Conservation (phyloP, 2,797 vertebrate genomes). For the Coregonus sp. region DNA sequence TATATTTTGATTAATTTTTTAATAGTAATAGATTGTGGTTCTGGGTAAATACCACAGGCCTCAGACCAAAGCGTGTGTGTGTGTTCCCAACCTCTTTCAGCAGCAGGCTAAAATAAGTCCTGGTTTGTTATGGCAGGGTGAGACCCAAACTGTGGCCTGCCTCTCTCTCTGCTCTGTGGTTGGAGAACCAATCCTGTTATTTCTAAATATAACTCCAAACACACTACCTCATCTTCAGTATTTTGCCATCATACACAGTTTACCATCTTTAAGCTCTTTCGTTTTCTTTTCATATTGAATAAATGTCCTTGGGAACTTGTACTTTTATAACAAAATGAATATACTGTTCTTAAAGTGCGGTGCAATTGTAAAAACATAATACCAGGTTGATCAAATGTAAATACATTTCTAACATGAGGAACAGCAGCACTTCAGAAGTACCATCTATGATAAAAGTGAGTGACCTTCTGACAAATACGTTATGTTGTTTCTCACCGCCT, state of each 20-base stretch:
- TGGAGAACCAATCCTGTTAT: slow-evolving; percentile 60
- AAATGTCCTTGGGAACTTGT: background rate
- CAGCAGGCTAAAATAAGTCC: slow-evolving; percentile 72
- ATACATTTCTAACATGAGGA: background rate
- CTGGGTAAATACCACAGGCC: slow-evolving; percentile 57
- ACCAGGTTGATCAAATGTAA: background rate
- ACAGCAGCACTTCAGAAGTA: background rate
- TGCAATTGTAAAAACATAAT: too few relatives aligned
- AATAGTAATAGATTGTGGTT: slow-evolving; percentile 73
- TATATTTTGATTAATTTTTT: slow-evolving; percentile 67
- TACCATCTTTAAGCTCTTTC: slow-evolving; percentile 46
- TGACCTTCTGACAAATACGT: background rate
- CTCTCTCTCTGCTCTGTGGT: slow-evolving; percentile 69
- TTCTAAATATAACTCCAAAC: slow-evolving; percentile 70
- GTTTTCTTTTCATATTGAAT: slow-evolving; percentile 7
- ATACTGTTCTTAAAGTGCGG: background rate
- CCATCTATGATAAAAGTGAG: slow-evolving; percentile 3
- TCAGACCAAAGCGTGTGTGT: slow-evolving; percentile 49
- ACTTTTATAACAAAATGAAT: background rate
- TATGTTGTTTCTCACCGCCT: slow-evolving; percentile 21
- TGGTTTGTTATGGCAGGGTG: slow-evolving; percentile 74
- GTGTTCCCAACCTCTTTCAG: slow-evolving; percentile 58
- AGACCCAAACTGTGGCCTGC: slow-evolving; percentile 65
- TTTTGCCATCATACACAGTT: slow-evolving; percentile 43
- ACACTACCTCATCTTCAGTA: slow-evolving; percentile 66